phyloP scores from a whole-genome alignment of 2,888 invertebrate genomes.

The Notodonta dromedarius region DNA sequence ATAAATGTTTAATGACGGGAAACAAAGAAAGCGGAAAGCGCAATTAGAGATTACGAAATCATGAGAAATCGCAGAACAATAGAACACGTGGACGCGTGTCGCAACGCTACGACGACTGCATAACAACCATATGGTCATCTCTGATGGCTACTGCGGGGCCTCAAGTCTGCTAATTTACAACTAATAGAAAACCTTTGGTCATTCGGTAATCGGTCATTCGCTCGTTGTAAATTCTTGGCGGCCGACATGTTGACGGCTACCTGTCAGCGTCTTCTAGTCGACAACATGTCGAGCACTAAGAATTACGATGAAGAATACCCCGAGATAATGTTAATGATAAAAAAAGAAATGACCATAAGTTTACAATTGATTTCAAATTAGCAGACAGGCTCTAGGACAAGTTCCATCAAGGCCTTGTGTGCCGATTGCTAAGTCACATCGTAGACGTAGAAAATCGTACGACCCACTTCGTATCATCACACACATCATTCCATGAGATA shows the following conservation, averaged over 20 bases:
- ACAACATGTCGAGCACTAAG: no score
- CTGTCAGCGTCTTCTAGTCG: no score
- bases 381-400: conserved; percentile 4
- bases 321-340: no score
- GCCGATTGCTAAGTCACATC: conserved; percentile 38
- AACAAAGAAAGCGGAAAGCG: conserved; percentile 41
- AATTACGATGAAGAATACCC: no score
- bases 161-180: no score
- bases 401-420: conserved; percentile 61
- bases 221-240: no score
- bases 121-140: conserved; percentile 29
- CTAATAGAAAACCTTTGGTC: no score
- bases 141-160: conserved; percentile 27
- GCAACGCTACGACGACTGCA: conserved; percentile 54
- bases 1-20: conserved; percentile 31
- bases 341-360: no score
- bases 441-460: conserved; percentile 46
- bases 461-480: conserved; percentile 40
- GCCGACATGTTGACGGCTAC: no score
- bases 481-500: conserved; percentile 48
- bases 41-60: conserved; percentile 44
- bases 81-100: conserved; percentile 55
- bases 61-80: conserved; percentile 57
- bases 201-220: no score
- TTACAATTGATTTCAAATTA: no score